Evolutionary conservation across 2,797 vertebrate species (phyloP).

Genomic region (Heliangelus exortis): DNA sequence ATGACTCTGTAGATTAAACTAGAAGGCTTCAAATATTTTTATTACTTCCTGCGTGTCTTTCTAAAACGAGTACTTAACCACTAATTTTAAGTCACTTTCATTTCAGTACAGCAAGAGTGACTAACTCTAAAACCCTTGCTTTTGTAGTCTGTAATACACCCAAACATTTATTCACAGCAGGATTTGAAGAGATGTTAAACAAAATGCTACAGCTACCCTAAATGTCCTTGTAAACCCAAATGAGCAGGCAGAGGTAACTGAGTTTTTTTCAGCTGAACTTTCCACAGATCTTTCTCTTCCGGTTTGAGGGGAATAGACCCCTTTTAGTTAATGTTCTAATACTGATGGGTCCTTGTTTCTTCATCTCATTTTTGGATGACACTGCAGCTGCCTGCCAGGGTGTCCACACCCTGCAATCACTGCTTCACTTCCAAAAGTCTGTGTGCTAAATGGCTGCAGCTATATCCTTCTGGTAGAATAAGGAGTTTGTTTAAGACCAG

Average conservation of each 20-base stretch:
- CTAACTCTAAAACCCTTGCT: not conserved
- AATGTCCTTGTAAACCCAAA: not conserved
- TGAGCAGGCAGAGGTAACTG: not conserved
- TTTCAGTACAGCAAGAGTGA: not conserved
- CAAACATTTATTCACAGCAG: not conserved
- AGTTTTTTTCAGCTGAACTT: not conserved
- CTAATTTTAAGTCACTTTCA: not conserved
- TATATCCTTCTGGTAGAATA: not conserved
- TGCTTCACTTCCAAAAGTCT: not conserved
- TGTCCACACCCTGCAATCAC: not conserved
- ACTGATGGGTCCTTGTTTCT: not conserved
- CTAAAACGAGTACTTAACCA: not conserved
- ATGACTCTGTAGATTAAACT: not conserved
- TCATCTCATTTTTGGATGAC: not conserved
- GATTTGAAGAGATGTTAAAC: not conserved
- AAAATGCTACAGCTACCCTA: not conserved
- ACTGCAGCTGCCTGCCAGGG: not conserved
- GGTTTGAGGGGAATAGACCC: not conserved
- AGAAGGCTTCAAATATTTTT: not conserved
- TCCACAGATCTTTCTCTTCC: not conserved
- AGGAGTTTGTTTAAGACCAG: constrained; percentile 10
- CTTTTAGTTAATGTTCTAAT: not conserved
- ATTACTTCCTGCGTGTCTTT: not conserved
- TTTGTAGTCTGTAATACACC: not conserved
- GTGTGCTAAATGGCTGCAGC: not conserved